Conservation (phyloP, 1,140 invertebrate species). For the Pemphigus obesinymphae region DNA sequence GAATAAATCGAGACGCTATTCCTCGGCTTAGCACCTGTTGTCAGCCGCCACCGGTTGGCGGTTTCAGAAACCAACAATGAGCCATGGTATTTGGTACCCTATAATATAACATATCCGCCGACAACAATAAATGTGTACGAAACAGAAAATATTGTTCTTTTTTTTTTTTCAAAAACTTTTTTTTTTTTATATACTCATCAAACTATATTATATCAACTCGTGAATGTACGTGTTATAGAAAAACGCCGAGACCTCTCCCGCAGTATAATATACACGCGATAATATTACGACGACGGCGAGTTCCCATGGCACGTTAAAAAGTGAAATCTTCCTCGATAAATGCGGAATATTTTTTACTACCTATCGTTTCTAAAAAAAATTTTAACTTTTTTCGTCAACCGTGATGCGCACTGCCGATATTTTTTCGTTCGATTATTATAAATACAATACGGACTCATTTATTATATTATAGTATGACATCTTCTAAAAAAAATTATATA, state of each 20-base stretch:
- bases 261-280: background rate
- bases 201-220: background rate
- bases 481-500: too few species aligned
- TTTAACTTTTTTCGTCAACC: background rate
- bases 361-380: conserved; percentile 14
- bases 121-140: background rate
- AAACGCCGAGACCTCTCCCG: background rate
- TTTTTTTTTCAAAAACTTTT: background rate
- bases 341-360: too few species aligned
- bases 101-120: background rate
- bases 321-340: background rate
- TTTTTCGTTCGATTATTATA: too few species aligned
- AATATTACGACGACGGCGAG: conserved; percentile 2
- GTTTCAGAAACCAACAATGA: background rate
- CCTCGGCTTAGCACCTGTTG: conserved; percentile 10
- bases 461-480: too few species aligned
- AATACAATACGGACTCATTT: too few species aligned
- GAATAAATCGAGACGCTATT: background rate
- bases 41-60: background rate
- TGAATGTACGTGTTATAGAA: background rate
- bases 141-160: background rate
- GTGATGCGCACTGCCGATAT: background rate
- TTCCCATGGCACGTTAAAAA: conserved; percentile 7
- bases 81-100: background rate
- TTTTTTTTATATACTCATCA: background rate